Evolutionary conservation across 2,113 vertebrate genomes (phyloP), one percentile per base, ranked within the genome.

Genomic region (Aphyosemion australe): DNA sequence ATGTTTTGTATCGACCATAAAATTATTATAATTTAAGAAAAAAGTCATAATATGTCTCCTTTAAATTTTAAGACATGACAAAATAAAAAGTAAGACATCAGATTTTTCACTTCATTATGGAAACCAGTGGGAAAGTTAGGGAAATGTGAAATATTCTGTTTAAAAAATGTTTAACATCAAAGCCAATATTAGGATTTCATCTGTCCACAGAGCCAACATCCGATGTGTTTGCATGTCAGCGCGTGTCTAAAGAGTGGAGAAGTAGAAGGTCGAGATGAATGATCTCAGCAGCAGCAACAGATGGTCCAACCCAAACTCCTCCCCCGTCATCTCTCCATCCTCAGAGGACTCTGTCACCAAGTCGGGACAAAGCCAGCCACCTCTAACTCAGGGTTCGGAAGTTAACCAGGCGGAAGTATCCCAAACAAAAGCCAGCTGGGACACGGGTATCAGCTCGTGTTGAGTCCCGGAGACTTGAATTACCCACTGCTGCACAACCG

Each of bases 281-380:
- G 82, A 82, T 87, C 60, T 83, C 69, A 61, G 72, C 83, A 91
- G 87, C 90, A 92, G 88, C 87, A 92, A 91, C 91, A 93, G 88
- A 92, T 91, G 91, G 91, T 75, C 76, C 19, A 48, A 63, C 59
- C 61, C 65, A 77, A 79, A 62, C 81, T 78, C 69, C 85, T 61
- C 85, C 86, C 79, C 78, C 74, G 77, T 41, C 34, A 11, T 41
- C 58, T 71, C 69, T 70, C 76, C 77, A 74, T 80, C 86, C 65
- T 79, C 72, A 79, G 66, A 60, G 76, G 81, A 42, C 76, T 75
- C 65, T 26, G 74, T 84, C 87, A 82, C 76, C 49, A 76, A 78
- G 68, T 80, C 54, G 60, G 62, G 62, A 91, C 81, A 91, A 90
- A 88, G 61, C 76, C 69, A 79, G 34, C 62, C 74, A 66, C 62